These are phyloP conservation scores for Oxytorus armatus DNA, from an alignment of 2,888 invertebrate genomes.

Conservation along the genomic window DNA sequence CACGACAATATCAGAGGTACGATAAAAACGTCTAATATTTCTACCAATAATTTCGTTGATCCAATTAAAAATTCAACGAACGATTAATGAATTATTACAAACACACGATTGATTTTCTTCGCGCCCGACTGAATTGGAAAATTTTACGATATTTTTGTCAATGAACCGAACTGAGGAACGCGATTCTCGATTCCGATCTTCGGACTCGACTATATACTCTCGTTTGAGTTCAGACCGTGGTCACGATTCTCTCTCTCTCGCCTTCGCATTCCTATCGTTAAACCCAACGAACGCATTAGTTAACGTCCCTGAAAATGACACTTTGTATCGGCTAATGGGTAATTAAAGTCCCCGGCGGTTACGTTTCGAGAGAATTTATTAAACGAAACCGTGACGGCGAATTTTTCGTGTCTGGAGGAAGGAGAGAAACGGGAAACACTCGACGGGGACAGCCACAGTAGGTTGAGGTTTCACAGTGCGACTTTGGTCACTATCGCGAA, in stretches of 20 bases:
- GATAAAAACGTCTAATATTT: too few species aligned
- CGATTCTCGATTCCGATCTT: not conserved
- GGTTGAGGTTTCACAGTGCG: conserved; percentile 37
- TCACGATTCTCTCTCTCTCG: conserved; percentile 31
- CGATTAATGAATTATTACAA: not conserved
- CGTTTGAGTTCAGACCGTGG: not conserved
- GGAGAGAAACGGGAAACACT: not conserved
- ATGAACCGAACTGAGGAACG: not conserved
- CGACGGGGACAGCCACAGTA: conserved; percentile 37
- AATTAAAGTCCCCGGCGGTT: conserved; percentile 77
- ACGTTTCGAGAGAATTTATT: conserved; percentile 77
- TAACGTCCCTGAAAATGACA: conserved; percentile 79
- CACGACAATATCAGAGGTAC: too few species aligned
- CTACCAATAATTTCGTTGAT: too few species aligned
- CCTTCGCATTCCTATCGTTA: conserved; percentile 71
- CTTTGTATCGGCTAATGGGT: conserved; percentile 80
- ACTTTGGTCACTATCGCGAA: conserved; percentile 61
- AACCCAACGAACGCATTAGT: conserved; percentile 74
- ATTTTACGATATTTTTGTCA: not conserved
- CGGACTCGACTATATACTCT: too few species aligned
- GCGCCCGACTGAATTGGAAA: too few species aligned
- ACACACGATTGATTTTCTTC: too few species aligned
- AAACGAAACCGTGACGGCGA: conserved; percentile 66
- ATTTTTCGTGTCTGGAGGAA: conserved; percentile 12
- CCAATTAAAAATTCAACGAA: not conserved